Conservation (phyloP, 2,113 vertebrate species). For the Trochalopteron elliotii region DNA sequence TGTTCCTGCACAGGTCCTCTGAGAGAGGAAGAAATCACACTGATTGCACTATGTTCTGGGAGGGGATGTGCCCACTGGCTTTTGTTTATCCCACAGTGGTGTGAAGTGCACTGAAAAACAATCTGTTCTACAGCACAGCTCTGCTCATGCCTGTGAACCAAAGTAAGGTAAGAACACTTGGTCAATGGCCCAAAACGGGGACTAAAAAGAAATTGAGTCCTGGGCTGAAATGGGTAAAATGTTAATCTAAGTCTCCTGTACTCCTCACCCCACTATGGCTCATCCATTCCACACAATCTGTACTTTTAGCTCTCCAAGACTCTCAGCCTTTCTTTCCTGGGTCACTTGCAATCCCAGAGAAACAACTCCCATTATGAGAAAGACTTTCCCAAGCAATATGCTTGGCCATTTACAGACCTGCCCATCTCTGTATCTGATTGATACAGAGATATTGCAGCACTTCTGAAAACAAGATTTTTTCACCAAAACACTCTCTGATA, state of each 20-base stretch:
- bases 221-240: neutral
- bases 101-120: neutral
- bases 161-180: neutral
- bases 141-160: neutral
- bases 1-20: neutral
- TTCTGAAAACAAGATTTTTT: slow-evolving; percentile 47
- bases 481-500: neutral
- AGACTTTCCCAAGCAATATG: neutral
- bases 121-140: neutral
- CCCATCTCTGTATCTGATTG: neutral
- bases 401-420: neutral
- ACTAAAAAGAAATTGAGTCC: neutral
- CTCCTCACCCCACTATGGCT: rapidly evolving
- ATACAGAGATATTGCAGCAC: neutral
- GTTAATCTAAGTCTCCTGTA: neutral
- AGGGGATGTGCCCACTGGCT: neutral
- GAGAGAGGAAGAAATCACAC: neutral
- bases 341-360: neutral
- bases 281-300: neutral
- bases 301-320: neutral
- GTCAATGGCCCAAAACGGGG: neutral
- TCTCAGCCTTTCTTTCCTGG: neutral
- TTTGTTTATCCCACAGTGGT: neutral
- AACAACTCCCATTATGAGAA: neutral
- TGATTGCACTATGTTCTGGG: neutral